These are phyloP conservation scores for Pteronura brasiliensis DNA, from an alignment of 2,113 vertebrate species.

Conservation along the genomic window DNA sequence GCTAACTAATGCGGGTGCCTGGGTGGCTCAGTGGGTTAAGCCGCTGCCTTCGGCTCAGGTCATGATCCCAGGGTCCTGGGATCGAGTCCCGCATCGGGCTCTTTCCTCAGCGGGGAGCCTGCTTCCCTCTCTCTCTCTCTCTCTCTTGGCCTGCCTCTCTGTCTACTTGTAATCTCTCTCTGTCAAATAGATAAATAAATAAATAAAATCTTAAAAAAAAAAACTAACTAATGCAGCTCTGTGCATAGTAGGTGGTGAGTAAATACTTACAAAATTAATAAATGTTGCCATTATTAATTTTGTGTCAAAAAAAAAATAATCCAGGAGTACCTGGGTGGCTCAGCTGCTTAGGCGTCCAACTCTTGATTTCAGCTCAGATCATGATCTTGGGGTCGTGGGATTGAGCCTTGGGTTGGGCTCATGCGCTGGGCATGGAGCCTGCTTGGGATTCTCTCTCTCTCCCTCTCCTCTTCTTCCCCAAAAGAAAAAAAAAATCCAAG, in stretches of 20 bases:
- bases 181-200: too few relatives aligned
- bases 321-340: not conserved
- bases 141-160: too few relatives aligned
- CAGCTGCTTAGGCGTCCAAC: not conserved
- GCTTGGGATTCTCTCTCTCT: not conserved
- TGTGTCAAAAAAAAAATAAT: not conserved
- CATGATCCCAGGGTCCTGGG: too few relatives aligned
- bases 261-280: slow-evolving; percentile 13
- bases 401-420: not conserved
- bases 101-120: too few relatives aligned
- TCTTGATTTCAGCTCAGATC: not conserved
- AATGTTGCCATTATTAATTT: not conserved
- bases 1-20: not conserved
- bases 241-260: not conserved
- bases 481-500: not conserved
- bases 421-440: not conserved
- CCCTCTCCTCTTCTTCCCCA: not conserved
- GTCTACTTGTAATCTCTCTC: too few relatives aligned
- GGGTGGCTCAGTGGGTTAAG: too few relatives aligned
- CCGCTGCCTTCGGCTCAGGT: too few relatives aligned
- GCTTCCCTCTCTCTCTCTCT: too few relatives aligned
- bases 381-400: not conserved
- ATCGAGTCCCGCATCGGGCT: too few relatives aligned
- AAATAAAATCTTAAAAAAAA: too few relatives aligned
- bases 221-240: not conserved